phyloP scores from a whole-genome alignment of 2,888 invertebrate genomes.

The Argyra leucocephala region DNA sequence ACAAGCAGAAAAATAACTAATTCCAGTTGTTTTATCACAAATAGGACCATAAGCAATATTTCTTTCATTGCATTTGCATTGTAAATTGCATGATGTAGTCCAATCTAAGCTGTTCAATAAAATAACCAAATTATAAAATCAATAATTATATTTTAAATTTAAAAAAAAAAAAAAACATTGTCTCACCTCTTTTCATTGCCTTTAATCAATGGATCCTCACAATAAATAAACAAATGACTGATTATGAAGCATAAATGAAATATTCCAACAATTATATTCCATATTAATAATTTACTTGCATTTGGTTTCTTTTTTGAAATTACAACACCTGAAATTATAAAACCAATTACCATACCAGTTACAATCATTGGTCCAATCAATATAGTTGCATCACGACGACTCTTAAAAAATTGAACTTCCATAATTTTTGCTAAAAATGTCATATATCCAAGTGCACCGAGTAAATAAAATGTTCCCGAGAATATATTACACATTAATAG shows the following conservation, averaged over 20 bases:
- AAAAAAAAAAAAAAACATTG: no score
- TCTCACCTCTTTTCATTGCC: slow-evolving; percentile 26
- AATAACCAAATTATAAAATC: slow-evolving; percentile 13
- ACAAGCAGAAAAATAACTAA: slow-evolving; percentile 62
- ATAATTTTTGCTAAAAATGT: slow-evolving; percentile 66
- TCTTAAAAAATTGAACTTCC: slow-evolving; percentile 61
- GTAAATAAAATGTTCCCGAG: slow-evolving; percentile 56
- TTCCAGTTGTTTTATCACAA: slow-evolving; percentile 48
- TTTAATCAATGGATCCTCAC: slow-evolving; percentile 36
- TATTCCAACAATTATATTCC: slow-evolving; percentile 53
- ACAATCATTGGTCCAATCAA: slow-evolving; percentile 54
- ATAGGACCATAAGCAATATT: slow-evolving; percentile 55
- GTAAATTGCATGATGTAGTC: slow-evolving; percentile 48
- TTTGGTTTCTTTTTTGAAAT: slow-evolving; percentile 53
- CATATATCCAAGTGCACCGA: slow-evolving; percentile 55
- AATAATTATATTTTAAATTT: not conserved
- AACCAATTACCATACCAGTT: slow-evolving; percentile 51
- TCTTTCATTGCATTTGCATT: slow-evolving; percentile 48
- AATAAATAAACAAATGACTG: slow-evolving; percentile 49
- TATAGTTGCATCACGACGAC: slow-evolving; percentile 55
- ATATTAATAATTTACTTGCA: slow-evolving; percentile 49
- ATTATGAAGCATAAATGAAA: slow-evolving; percentile 48
- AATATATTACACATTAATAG: slow-evolving; percentile 56
- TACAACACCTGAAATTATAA: slow-evolving; percentile 50
- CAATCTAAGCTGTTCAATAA: slow-evolving; percentile 45